A percentile compares a stretch with the other conserved stretches of the same genome.
These are phyloP conservation scores for Carcina quercana DNA, from an alignment of 2,888 invertebrate genomes.

Conservation along the genomic window DNA sequence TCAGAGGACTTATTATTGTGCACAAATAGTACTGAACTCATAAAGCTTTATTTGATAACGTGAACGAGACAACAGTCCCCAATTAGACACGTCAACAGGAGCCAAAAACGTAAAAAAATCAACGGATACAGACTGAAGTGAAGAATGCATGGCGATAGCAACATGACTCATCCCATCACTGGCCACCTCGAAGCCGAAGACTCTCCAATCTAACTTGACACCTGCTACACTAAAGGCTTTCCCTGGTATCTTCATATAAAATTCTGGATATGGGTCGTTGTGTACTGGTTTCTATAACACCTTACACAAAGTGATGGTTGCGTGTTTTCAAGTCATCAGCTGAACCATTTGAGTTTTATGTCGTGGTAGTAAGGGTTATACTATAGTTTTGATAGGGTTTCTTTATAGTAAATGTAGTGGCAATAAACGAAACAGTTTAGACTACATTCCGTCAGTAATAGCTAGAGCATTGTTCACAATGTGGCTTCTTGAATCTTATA, in stretches of 20 bases:
- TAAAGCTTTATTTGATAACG: too few relatives aligned
- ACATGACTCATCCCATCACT: slow-evolving; percentile 61
- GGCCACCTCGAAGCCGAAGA: slow-evolving; percentile 52
- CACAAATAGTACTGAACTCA: too few relatives aligned
- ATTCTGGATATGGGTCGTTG: slow-evolving; percentile 20
- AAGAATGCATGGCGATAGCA: slow-evolving; percentile 59
- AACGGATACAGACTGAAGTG: slow-evolving; percentile 52
- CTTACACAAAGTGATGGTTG: slow-evolving; percentile 34
- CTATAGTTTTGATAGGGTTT: too few relatives aligned
- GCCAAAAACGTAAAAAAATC: slow-evolving; percentile 40
- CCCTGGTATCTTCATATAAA: slow-evolving; percentile 14
- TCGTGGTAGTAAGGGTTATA: slow-evolving; percentile 8
- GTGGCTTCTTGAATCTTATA: slow-evolving; percentile 22
- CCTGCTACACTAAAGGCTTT: background rate
- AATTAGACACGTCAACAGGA: slow-evolving; percentile 41
- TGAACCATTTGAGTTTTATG: slow-evolving; percentile 6
- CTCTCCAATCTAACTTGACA: slow-evolving; percentile 26
- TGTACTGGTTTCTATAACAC: slow-evolving; percentile 26
- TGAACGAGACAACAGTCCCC: slow-evolving; percentile 27
- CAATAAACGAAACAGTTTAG: slow-evolving; percentile 40
- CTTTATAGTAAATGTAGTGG: slow-evolving; percentile 10
- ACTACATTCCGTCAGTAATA: slow-evolving; percentile 56
- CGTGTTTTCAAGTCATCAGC: slow-evolving; percentile 21
- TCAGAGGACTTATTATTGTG: too few relatives aligned
- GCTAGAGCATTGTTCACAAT: slow-evolving; percentile 39